These are phyloP conservation scores for Lanius collurio DNA, from an alignment of 2,113 vertebrate genomes.

Conservation along the genomic window DNA sequence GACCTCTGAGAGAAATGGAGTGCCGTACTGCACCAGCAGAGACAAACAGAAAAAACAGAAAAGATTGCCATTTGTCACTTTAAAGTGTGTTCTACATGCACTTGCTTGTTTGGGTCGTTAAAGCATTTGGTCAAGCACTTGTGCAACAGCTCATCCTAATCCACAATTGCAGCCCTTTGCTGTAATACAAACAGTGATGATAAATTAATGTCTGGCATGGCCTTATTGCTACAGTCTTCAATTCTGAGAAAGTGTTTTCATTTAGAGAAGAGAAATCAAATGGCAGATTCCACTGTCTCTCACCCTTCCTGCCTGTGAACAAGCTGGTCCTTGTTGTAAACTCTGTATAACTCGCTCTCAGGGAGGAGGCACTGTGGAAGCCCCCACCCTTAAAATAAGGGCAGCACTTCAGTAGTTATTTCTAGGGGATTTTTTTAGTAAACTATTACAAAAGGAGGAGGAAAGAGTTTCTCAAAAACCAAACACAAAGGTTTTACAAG, in stretches of 20 bases:
- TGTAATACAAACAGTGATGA: conserved; percentile 36
- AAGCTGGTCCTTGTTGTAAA: conserved; percentile 1
- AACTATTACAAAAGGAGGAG: not conserved
- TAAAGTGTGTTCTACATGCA: not conserved
- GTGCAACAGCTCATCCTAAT: not conserved
- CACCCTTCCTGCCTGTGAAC: not conserved
- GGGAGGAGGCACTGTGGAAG: not conserved
- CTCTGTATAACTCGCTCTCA: not conserved
- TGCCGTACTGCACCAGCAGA: not conserved
- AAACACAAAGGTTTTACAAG: not conserved
- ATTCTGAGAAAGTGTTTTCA: conserved; percentile 21
- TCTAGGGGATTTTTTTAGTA: not conserved
- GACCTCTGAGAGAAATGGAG: not conserved
- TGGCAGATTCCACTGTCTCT: conserved; percentile 17
- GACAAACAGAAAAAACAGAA: not conserved
- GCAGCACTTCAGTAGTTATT: not conserved
- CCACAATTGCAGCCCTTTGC: not conserved
- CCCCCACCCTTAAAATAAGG: not conserved
- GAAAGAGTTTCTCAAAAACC: not conserved
- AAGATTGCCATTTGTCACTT: not conserved
- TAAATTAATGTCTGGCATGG: conserved; percentile 17
- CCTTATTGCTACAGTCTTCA: not conserved
- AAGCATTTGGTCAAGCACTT: not conserved
- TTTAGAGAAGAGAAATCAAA: conserved; percentile 16
- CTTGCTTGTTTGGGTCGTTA: not conserved